Conservation (phyloP, 2,888 invertebrate genomes). For the Anagyrus pseudococci region DNA sequence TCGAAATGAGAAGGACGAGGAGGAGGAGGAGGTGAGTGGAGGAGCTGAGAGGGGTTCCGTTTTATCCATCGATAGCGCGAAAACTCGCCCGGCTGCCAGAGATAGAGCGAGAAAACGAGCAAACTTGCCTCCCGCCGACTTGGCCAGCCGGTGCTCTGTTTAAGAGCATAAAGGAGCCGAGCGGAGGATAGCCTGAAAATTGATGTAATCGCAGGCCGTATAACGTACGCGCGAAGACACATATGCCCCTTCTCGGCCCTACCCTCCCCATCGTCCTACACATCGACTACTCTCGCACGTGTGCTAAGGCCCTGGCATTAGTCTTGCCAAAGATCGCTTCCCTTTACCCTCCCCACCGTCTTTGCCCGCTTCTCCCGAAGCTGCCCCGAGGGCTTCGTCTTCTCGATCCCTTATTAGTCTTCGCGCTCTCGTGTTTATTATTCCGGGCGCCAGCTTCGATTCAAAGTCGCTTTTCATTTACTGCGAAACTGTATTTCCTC, state of each 20-base stretch:
- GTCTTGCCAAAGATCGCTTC: too few relatives aligned
- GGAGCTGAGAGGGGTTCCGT: slow-evolving; percentile 1
- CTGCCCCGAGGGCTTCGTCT: not conserved
- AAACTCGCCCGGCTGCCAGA: not conserved
- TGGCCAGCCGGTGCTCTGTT: too few relatives aligned
- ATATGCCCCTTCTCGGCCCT: not conserved
- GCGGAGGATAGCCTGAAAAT: slow-evolving; percentile 18
- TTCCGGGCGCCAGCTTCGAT: slow-evolving; percentile 20
- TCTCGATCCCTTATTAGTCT: slow-evolving; percentile 31
- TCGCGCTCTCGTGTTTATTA: slow-evolving; percentile 30
- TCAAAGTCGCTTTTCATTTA: slow-evolving; percentile 36
- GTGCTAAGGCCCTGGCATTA: too few relatives aligned
- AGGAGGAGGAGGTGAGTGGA: not conserved
- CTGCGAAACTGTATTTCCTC: slow-evolving; percentile 18
- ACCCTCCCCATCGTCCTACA: not conserved
- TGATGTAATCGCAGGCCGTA: slow-evolving; percentile 29
- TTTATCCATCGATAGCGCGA: slow-evolving; percentile 19
- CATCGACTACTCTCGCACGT: not conserved
- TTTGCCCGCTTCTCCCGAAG: not conserved
- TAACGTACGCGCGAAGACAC: not conserved
- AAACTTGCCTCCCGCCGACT: not conserved
- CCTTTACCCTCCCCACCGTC: too few relatives aligned
- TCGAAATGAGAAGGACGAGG: not conserved
- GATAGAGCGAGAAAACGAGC: not conserved
- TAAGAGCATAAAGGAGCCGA: not conserved